Evolutionary conservation across 2,113 vertebrate genomes (phyloP), one percentile per base, ranked within the genome.

Genomic region (Telmatochromis sp.): DNA sequence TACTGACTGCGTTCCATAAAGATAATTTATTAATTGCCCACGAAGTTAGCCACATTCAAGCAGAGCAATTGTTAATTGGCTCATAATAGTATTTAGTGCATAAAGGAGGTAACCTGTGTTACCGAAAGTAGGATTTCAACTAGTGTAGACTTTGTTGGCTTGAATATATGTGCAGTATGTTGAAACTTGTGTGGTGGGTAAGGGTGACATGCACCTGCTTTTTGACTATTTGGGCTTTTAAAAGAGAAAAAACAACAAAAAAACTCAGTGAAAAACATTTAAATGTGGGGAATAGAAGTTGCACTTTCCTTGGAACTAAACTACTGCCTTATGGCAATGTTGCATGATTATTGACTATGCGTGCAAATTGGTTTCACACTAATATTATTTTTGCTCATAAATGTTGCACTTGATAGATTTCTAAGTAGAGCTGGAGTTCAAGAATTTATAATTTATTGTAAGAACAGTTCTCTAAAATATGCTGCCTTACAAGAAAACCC

Each of bases 1-100:
- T 63, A 79, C 82, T 73, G 80, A 82, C 45, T 73, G 37, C 17
- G 12, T 60, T 78, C 51, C 42, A 82, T 84, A 83, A 92, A 90
- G 35, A 86, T 35, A 58, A 23, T 80, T 88, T 84, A 84, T 86
- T 91, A 86, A 85, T 92, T 90, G 83, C 81, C 82, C 85, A 87
- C 50, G 12, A 68, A 85, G 75, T 83, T 63, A 54, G 53, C 65
- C 86, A 83, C 63, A 83, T 78, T 54, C 50, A 37, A 89, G 78
- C 37, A 55, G 55, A 42, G 81, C 65, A 81, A 26, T 89, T 63
- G n/a, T n/a, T 87, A 47, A 28, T 31, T 15, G 23, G 35, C 28
- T 83, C 10, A n/a, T 31, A 58, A 75, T 11, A 75, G 15, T 31
- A 31, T 31, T 50, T 7, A 50, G 23, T 19, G 9, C 42, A 75